These are phyloP conservation scores for Argyresthia albistria DNA, from an alignment of 2,888 invertebrate genomes.

Conservation along the genomic window DNA sequence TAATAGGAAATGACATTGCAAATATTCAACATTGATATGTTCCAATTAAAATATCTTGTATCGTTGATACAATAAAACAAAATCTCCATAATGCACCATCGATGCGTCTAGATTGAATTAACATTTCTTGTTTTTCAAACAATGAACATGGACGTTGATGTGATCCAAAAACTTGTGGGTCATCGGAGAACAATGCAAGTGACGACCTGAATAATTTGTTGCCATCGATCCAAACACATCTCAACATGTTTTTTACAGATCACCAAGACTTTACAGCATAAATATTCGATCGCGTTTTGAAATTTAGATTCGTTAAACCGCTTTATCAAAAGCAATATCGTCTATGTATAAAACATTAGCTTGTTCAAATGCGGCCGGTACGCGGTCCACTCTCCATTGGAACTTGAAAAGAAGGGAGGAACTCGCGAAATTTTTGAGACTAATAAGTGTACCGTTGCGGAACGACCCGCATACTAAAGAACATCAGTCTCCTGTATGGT, in stretches of 20 bases:
- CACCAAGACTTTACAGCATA: constrained; percentile 56
- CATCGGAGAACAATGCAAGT: constrained; percentile 50
- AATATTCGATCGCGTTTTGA: constrained; percentile 65
- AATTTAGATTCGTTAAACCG: constrained; percentile 67
- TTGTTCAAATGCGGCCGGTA: constrained; percentile 49
- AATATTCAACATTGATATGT: not conserved
- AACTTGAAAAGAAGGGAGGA: constrained; percentile 37
- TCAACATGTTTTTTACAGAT: constrained; percentile 47
- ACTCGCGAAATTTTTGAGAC: constrained; percentile 64
- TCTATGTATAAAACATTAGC: constrained; percentile 65
- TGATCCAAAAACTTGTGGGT: constrained; percentile 40
- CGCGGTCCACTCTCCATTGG: constrained; percentile 31
- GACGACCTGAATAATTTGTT: constrained; percentile 32
- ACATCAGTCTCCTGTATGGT: constrained; percentile 46
- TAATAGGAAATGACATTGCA: not conserved
- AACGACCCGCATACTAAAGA: constrained; percentile 62
- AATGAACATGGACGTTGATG: constrained; percentile 35
- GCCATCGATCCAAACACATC: constrained; percentile 31
- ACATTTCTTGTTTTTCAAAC: constrained; percentile 35
- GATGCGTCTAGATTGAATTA: constrained; percentile 53
- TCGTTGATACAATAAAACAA: constrained; percentile 1
- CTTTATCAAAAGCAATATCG: constrained; percentile 70
- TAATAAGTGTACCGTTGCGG: constrained; percentile 62
- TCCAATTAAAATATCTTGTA: constrained; percentile 3
- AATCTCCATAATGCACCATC: constrained; percentile 37